Conservation (phyloP, 2,113 vertebrate species). For the human region GRCh38 chrX:96752001-96752500, state of each 20-base stretch:
- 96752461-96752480: not conserved
- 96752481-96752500: not conserved
- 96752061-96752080: constrained; percentile 25
- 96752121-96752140: constrained; percentile 57
- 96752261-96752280: not conserved
- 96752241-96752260: constrained; percentile 11
- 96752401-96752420: not conserved
- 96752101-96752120: constrained; percentile 58
- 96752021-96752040: constrained; percentile 7
- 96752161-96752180: constrained; percentile 61
- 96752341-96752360: constrained; percentile 25
- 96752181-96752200: constrained; percentile 58
- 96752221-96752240: constrained; percentile 44
- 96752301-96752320: not conserved
- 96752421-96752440: not conserved
- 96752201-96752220: constrained; percentile 52
- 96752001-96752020: not conserved
- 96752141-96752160: constrained; percentile 58
- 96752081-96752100: constrained; percentile 59
- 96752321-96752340: constrained; percentile 25
- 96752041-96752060: constrained; percentile 39
- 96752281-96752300: not conserved
- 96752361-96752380: not conserved
- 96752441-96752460: not conserved
- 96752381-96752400: not conserved